Evolutionary conservation across 1,140 invertebrate species (phyloP).

Genomic region (Drosophila nigromelanica): DNA sequence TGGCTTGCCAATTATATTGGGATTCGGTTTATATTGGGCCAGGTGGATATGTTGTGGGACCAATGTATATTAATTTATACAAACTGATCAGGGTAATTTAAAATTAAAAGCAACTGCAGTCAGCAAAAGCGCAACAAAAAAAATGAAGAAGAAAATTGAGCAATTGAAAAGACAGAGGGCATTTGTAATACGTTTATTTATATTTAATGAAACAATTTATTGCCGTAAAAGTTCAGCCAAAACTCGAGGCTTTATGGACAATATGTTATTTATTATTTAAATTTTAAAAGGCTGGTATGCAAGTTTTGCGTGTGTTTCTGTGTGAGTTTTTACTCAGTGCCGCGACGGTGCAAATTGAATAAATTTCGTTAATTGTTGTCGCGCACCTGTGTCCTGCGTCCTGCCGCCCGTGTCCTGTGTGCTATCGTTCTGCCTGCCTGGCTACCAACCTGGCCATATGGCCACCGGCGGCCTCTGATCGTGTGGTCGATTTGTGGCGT

Average conservation of each 20-base stretch:
- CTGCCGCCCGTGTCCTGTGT: conserved; percentile 1
- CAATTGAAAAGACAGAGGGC: conserved; percentile 28
- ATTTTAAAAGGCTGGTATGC: conserved; percentile 46
- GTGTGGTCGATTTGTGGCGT: conserved; percentile 80
- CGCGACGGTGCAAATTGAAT: conserved; percentile 68
- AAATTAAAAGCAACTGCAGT: conserved; percentile 27
- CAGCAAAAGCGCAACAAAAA: background rate
- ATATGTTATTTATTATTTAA: conserved; percentile 63
- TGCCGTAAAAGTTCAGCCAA: conserved; percentile 27
- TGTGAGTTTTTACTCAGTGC: conserved; percentile 32
- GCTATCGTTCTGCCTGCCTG: conserved; percentile 8
- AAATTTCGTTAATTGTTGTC: conserved; percentile 79
- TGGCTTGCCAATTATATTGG: conserved; percentile 8
- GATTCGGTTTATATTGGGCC: background rate
- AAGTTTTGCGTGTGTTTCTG: conserved; percentile 27
- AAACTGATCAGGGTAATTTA: conserved; percentile 39
- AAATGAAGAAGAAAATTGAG: conserved; percentile 18
- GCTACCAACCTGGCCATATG: conserved; percentile 33
- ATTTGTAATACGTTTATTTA: conserved; percentile 57
- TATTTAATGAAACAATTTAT: conserved; percentile 50
- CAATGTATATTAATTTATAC: conserved; percentile 11
- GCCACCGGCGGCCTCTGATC: conserved; percentile 60
- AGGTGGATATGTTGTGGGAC: background rate
- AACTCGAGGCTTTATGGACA: conserved; percentile 45
- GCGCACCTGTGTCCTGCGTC: conserved; percentile 56